Evolutionary conservation across 1,140 invertebrate species (phyloP).

Genomic region (Oryzaephilus surinamensis): DNA sequence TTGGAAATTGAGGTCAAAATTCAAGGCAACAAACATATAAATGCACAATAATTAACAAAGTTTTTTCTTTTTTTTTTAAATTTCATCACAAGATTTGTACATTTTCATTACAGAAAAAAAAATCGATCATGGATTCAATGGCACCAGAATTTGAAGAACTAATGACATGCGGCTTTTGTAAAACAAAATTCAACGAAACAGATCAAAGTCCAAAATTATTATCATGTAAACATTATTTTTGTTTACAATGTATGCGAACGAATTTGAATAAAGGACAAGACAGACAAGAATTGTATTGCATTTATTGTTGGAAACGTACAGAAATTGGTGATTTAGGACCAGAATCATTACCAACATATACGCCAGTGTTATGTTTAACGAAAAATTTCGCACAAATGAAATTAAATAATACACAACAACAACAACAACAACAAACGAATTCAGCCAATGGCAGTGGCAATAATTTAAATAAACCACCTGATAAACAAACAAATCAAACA

Average conservation of each 20-base stretch:
- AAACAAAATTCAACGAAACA: constrained; percentile 53
- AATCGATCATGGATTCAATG: constrained; percentile 46
- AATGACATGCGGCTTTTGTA: constrained; percentile 57
- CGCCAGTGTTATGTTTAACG: constrained; percentile 49
- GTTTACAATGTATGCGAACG: constrained; percentile 57
- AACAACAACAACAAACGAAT: constrained; percentile 2
- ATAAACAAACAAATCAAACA: constrained; percentile 6
- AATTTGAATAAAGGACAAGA: constrained; percentile 49
- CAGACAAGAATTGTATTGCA: constrained; percentile 53
- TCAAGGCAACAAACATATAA: no score
- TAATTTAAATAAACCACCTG: not conserved
- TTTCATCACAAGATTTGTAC: not conserved
- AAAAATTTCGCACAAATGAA: constrained; percentile 48
- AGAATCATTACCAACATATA: constrained; percentile 54
- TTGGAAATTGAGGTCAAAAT: no score
- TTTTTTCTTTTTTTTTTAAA: not conserved
- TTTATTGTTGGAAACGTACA: constrained; percentile 56
- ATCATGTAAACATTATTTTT: constrained; percentile 65
- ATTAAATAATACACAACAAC: constrained; percentile 24
- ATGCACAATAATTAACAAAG: no score
- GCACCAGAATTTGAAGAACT: constrained; percentile 56
- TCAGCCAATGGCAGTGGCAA: constrained; percentile 1
- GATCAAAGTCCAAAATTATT: constrained; percentile 61
- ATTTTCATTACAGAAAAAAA: constrained; percentile 26
- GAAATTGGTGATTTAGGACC: constrained; percentile 49